Evolutionary conservation across 92 coral and sea anemone species (phyloP).

Genomic region (Porites divaricata): DNA sequence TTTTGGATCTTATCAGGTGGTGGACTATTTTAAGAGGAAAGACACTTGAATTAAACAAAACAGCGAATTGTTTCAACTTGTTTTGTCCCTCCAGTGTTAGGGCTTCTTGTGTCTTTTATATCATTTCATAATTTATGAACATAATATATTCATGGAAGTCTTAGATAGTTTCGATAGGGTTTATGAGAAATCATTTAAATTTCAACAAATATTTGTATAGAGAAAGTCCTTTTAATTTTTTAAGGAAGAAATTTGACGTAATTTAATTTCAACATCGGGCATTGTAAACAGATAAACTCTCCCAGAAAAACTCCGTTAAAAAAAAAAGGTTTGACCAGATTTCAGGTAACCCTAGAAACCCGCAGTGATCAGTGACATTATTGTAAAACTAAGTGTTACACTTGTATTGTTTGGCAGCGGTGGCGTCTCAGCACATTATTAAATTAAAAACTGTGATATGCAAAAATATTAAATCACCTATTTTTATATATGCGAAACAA

Average conservation of each 20-base stretch:
- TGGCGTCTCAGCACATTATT: background rate
- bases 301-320: background rate
- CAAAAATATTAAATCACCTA: background rate
- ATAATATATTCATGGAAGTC: conserved; percentile 13
- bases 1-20: background rate
- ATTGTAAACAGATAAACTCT: background rate
- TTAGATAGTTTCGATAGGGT: background rate
- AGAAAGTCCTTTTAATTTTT: background rate
- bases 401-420: background rate
- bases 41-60: background rate
- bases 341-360: too few relatives aligned
- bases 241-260: background rate
- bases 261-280: background rate
- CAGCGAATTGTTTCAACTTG: background rate
- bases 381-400: too few relatives aligned
- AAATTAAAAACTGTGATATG: background rate
- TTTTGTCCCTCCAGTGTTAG: background rate
- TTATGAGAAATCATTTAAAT: conserved; percentile 14
- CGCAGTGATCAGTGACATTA: too few relatives aligned
- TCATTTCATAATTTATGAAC: background rate
- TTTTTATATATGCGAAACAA: background rate
- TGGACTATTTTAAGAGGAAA: background rate
- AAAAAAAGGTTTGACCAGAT: too few relatives aligned
- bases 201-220: conserved; percentile 13
- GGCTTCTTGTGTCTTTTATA: background rate